A percentile compares a stretch with the other conserved stretches of the same genome.
Evolutionary conservation across 2,797 vertebrate genomes (phyloP).

Genomic region (Hoplostethus atlanticus): DNA sequence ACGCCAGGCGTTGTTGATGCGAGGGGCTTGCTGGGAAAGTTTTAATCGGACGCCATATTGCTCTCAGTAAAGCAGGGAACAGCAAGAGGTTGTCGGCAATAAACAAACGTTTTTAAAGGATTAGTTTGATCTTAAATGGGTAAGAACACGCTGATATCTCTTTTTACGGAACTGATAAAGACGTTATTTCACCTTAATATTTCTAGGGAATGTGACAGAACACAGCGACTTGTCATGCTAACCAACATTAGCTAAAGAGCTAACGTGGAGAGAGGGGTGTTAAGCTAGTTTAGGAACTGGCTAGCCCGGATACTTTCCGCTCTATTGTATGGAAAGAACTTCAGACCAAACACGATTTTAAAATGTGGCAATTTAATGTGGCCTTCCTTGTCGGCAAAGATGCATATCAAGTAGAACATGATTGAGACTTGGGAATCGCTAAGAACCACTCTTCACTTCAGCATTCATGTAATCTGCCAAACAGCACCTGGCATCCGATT

Average conservation of each 20-base stretch:
- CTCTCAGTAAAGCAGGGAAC: slow-evolving; percentile 28
- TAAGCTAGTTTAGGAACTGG: slow-evolving; percentile 6
- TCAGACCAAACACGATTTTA: not conserved
- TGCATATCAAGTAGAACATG: no score
- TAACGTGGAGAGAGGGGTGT: not conserved
- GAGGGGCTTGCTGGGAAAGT: slow-evolving; percentile 65
- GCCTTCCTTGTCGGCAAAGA: no score
- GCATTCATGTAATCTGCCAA: no score
- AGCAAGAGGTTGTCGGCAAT: slow-evolving; percentile 34
- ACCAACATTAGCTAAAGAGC: slow-evolving; percentile 11
- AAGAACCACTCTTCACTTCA: no score
- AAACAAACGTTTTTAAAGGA: slow-evolving; percentile 22
- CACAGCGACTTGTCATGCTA: not conserved
- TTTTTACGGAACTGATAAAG: no score
- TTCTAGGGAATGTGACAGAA: not conserved
- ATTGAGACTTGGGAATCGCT: no score
- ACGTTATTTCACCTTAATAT: not conserved
- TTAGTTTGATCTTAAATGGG: slow-evolving; percentile 3
- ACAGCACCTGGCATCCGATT: no score
- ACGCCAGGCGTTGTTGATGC: slow-evolving; percentile 61
- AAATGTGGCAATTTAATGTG: no score
- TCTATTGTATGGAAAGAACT: not conserved
- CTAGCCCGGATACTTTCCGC: not conserved
- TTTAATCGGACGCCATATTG: slow-evolving; percentile 78
- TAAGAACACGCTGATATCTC: not conserved